Percentiles rank a stretch among this genome's conserved stretches.
Evolutionary conservation across 2,113 vertebrate genomes (phyloP).

Genomic region (Halcyon senegalensis): DNA sequence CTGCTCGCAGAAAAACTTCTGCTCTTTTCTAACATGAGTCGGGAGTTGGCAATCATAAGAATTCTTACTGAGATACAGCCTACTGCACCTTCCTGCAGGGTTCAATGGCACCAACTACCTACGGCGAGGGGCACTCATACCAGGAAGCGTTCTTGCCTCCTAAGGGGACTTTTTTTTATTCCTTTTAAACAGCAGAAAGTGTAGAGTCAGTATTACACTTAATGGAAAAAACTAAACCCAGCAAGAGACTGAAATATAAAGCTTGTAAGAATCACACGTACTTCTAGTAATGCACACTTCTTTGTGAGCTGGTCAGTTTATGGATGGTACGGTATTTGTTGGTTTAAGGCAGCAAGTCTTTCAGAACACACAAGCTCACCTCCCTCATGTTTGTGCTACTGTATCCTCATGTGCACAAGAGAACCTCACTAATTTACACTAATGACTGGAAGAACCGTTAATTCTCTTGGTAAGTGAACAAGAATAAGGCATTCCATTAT

Average conservation of each 20-base stretch:
- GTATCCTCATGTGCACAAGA: conserved; percentile 36
- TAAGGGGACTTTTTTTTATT: not conserved
- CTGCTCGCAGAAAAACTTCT: not conserved
- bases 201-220: conserved; percentile 7
- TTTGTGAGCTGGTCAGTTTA: not conserved
- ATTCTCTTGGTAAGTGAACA: conserved; percentile 39
- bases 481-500: conserved; percentile 67
- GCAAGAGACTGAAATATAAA: conserved; percentile 11
- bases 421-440: conserved; percentile 63
- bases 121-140: not conserved
- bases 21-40: not conserved
- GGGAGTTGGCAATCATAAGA: not conserved
- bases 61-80: not conserved
- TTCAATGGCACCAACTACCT: conserved; percentile 16
- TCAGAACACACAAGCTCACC: conserved; percentile 33
- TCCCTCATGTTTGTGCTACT: conserved; percentile 56
- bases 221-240: conserved; percentile 3
- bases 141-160: conserved; percentile 30
- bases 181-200: conserved; percentile 27
- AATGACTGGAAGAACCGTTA: conserved; percentile 55
- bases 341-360: conserved; percentile 65
- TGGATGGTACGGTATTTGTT: not conserved
- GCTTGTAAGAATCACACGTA: not conserved
- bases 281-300: conserved; percentile 1
- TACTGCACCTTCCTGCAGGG: not conserved